phyloP scores from a whole-genome alignment of 2,113 vertebrate genomes.

The Hystrix brachyura region DNA sequence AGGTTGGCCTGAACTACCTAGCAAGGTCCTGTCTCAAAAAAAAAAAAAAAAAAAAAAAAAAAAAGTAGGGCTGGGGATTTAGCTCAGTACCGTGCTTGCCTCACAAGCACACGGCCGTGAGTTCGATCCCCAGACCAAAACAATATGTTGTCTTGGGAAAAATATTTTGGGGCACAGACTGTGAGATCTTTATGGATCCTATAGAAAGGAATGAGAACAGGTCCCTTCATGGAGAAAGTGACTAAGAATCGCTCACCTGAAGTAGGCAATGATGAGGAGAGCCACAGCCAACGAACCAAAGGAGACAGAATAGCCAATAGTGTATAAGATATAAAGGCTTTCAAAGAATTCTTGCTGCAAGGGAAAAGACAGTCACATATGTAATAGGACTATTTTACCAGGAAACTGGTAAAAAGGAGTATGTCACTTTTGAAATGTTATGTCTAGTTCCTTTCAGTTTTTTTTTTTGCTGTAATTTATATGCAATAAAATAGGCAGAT shows the following conservation, averaged over 20 bases:
- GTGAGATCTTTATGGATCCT: not conserved
- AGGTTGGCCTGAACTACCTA: not conserved
- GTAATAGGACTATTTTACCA: not conserved
- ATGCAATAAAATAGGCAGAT: constrained; percentile 23
- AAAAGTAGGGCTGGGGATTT: too few species aligned
- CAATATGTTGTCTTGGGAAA: not conserved
- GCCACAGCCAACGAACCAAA: constrained; percentile 93
- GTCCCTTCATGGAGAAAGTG: not conserved
- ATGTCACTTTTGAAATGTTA: not conserved
- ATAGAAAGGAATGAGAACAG: not conserved
- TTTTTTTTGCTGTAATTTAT: constrained; percentile 27
- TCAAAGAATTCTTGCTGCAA: constrained; percentile 94
- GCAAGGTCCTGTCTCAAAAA: not conserved
- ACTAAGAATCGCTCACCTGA: constrained; percentile 88
- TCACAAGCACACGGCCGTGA: too few species aligned
- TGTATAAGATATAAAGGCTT: constrained; percentile 93
- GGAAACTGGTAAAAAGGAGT: not conserved
- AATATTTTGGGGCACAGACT: not conserved
- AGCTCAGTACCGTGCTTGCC: too few species aligned
- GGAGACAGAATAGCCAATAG: constrained; percentile 93
- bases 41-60: not conserved
- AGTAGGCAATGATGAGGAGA: constrained; percentile 93
- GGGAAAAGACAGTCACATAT: constrained; percentile 39
- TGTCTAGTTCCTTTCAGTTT: constrained; percentile 24
- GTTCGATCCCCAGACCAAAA: too few species aligned